A percentile compares a stretch with the other conserved stretches of the same genome.
Evolutionary conservation across 2,113 vertebrate genomes (phyloP).

Genomic region (Myotis brandtii): DNA sequence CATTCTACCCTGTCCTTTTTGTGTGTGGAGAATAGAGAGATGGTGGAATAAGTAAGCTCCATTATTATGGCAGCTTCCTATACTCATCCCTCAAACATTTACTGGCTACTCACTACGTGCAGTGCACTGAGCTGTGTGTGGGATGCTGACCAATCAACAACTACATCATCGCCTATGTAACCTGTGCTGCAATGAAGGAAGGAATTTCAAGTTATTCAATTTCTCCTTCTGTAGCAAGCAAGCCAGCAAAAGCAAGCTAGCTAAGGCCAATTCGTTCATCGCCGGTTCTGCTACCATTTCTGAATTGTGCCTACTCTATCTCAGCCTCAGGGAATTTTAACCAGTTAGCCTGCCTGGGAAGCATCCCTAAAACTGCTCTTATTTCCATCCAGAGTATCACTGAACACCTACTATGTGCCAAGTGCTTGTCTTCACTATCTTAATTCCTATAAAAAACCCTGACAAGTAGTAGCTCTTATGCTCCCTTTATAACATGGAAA

Average conservation of each 20-base stretch:
- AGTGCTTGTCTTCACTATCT: neutral
- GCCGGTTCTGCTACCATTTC: neutral
- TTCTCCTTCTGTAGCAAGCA: neutral
- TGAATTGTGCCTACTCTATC: neutral
- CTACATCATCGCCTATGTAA: neutral
- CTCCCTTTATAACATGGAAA: neutral
- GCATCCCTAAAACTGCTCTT: neutral
- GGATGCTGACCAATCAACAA: neutral
- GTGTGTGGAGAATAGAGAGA: neutral
- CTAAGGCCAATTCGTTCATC: neutral
- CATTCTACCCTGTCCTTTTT: neutral
- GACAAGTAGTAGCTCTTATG: neutral
- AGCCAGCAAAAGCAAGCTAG: neutral
- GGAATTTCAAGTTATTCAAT: slow-evolving; percentile 6
- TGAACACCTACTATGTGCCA: neutral
- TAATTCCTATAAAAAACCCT: neutral
- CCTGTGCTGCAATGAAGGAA: slow-evolving; percentile 16
- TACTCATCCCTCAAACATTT: slow-evolving; percentile 35
- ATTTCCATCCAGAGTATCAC: neutral
- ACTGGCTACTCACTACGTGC: neutral
- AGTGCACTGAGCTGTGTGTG: neutral
- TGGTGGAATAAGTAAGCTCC: neutral
- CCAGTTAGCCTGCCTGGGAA: neutral
- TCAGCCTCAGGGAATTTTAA: slow-evolving; percentile 35
- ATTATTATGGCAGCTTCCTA: neutral